Percentiles rank a stretch among this genome's conserved stretches.
Conservation (phyloP, 2,113 vertebrate genomes). For the Pelecanus crispus region DNA sequence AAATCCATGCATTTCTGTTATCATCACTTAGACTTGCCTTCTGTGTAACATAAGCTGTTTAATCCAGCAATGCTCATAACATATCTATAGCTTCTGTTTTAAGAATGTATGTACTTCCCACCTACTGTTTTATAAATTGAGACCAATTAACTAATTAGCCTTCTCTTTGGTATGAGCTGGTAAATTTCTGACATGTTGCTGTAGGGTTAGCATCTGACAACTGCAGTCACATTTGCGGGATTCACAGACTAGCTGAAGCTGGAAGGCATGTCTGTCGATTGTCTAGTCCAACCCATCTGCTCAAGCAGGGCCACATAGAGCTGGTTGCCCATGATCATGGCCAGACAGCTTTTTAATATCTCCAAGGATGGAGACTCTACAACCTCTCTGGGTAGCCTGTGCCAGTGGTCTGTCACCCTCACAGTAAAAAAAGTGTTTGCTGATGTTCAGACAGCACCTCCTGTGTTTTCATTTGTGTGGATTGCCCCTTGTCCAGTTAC, state of each 20-base stretch:
- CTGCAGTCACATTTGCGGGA: neutral
- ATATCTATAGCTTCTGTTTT: neutral
- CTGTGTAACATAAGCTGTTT: neutral
- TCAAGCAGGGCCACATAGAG: neutral
- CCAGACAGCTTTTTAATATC: neutral
- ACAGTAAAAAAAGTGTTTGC: neutral
- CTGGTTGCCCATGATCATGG: too few species aligned
- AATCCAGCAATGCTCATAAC: neutral
- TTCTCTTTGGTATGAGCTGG: accelerated
- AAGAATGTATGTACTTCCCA: neutral
- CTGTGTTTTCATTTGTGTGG: neutral
- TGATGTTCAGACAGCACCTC: neutral
- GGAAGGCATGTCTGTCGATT: neutral
- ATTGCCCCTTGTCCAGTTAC: neutral
- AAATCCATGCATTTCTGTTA: neutral
- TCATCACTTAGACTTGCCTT: neutral
- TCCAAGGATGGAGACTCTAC: neutral
- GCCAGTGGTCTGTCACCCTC: neutral
- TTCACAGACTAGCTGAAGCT: neutral
- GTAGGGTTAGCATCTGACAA: neutral
- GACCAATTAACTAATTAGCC: neutral
- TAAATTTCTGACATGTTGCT: neutral
- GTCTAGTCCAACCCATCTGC: neutral
- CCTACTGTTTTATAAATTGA: neutral
- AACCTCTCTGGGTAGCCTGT: neutral